Evolutionary conservation across 1,140 invertebrate genomes (phyloP).

Genomic region (Lordiphosa stackelbergi): DNA sequence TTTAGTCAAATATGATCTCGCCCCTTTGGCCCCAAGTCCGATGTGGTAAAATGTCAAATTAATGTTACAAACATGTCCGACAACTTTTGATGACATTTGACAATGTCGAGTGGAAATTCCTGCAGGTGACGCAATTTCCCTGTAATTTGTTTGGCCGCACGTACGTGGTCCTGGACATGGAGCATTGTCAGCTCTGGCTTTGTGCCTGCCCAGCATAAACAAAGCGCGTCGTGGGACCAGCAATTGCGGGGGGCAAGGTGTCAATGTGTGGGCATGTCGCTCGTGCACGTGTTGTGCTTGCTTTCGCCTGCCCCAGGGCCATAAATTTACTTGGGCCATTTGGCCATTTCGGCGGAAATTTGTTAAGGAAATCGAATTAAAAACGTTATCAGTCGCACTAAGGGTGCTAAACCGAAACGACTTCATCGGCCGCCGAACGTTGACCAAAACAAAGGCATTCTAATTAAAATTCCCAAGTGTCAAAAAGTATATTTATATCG

Average conservation of each 20-base stretch:
- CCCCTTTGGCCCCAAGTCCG: constrained; percentile 4
- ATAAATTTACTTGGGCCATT: constrained; percentile 66
- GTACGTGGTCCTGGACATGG: constrained; percentile 53
- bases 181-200: constrained; percentile 48
- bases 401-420: constrained; percentile 13
- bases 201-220: constrained; percentile 70
- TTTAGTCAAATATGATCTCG: constrained; percentile 23
- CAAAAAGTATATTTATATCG: constrained; percentile 44
- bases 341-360: constrained; percentile 53
- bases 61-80: constrained; percentile 72
- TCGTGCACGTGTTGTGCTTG: constrained; percentile 44
- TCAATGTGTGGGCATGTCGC: constrained; percentile 70
- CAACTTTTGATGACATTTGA: constrained; percentile 70
- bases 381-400: constrained; percentile 44
- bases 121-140: constrained; percentile 71
- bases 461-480: constrained; percentile 67
- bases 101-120: constrained; percentile 71
- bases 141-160: constrained; percentile 73
- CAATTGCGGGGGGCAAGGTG: constrained; percentile 55
- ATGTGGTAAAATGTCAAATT: constrained; percentile 72
- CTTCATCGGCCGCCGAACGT: constrained; percentile 27
- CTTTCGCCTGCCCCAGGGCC: constrained; percentile 35
- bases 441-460: constrained; percentile 49
- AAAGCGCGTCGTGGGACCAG: constrained; percentile 62
- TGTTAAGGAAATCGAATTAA: constrained; percentile 69